A percentile compares a stretch with the other conserved stretches of the same genome.
phyloP scores from a whole-genome alignment of 2,113 vertebrate species.

The Dicerorhinus sumatrensis region DNA sequence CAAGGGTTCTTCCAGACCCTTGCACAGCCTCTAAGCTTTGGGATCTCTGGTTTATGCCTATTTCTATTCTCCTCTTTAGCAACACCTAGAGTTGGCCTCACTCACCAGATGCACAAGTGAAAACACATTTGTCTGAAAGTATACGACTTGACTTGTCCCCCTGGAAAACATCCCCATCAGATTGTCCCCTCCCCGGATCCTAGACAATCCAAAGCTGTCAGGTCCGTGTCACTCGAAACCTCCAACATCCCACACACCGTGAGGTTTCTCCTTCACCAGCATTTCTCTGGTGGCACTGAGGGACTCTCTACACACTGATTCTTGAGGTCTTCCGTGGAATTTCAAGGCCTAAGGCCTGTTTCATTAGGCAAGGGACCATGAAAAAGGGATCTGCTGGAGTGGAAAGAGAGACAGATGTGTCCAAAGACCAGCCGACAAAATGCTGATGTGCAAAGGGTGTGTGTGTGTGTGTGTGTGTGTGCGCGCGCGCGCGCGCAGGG shows the following conservation, averaged over 20 bases:
- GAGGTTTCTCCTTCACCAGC: not conserved
- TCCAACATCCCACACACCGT: accelerated
- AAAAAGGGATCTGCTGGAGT: not conserved
- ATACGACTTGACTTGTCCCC: accelerated
- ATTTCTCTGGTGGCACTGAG: not conserved
- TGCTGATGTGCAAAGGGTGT: not conserved
- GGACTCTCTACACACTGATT: not conserved
- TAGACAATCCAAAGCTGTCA: not conserved
- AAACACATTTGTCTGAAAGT: not conserved
- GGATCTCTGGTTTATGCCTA: accelerated
- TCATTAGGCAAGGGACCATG: not conserved
- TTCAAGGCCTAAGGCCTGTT: not conserved
- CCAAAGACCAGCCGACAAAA: slow-evolving; percentile 4
- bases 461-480: not conserved
- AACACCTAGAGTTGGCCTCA: not conserved
- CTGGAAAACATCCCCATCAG: not conserved
- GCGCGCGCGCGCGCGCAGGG: too few species aligned
- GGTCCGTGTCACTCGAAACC: not conserved
- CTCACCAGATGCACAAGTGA: accelerated
- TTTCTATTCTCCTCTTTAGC: not conserved
- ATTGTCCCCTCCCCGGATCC: not conserved
- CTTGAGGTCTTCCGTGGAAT: not conserved
- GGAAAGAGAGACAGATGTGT: not conserved
- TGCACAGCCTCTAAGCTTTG: not conserved
- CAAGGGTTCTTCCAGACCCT: too few species aligned